A percentile compares a stretch with the other conserved stretches of the same genome.
Evolutionary conservation across 2,888 invertebrate genomes (phyloP).

Genomic region (Callosobruchus maculatus): DNA sequence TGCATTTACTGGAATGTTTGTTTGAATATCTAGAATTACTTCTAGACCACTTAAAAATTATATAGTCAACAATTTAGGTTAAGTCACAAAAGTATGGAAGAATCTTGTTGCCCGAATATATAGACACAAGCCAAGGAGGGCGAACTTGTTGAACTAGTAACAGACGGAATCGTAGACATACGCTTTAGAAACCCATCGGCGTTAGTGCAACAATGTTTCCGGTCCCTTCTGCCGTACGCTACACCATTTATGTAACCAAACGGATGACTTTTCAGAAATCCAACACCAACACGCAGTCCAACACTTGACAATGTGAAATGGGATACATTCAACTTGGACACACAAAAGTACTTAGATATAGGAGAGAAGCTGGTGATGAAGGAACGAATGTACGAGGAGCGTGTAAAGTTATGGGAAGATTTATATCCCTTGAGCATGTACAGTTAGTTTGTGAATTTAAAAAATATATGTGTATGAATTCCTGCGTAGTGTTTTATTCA

Average conservation of each 20-base stretch:
- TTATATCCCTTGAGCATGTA: conserved; percentile 37
- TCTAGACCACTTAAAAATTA: too few species aligned
- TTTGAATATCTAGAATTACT: too few species aligned
- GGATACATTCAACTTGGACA: conserved; percentile 40
- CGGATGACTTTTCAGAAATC: conserved; percentile 40
- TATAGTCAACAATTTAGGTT: too few species aligned
- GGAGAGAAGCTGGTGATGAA: conserved; percentile 40
- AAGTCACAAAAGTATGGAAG: too few species aligned
- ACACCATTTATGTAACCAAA: background rate
- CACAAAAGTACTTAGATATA: conserved; percentile 47
- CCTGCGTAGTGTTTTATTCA: background rate
- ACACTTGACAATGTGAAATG: conserved; percentile 41
- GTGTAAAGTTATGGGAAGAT: conserved; percentile 46
- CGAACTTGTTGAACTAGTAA: too few species aligned
- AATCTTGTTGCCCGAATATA: too few species aligned
- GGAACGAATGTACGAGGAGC: conserved; percentile 40
- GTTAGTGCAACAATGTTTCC: too few species aligned
- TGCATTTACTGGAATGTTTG: too few species aligned
- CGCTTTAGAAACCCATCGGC: too few species aligned
- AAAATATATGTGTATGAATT: background rate
- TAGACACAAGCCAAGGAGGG: too few species aligned
- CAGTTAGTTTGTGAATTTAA: background rate
- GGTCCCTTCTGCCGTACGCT: too few species aligned
- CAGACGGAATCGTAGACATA: too few species aligned
- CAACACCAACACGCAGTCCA: conserved; percentile 39